A percentile compares a stretch with the other conserved stretches of the same genome.
Conservation (phyloP, 2,888 invertebrate genomes). For the Girardia tigrina region DNA sequence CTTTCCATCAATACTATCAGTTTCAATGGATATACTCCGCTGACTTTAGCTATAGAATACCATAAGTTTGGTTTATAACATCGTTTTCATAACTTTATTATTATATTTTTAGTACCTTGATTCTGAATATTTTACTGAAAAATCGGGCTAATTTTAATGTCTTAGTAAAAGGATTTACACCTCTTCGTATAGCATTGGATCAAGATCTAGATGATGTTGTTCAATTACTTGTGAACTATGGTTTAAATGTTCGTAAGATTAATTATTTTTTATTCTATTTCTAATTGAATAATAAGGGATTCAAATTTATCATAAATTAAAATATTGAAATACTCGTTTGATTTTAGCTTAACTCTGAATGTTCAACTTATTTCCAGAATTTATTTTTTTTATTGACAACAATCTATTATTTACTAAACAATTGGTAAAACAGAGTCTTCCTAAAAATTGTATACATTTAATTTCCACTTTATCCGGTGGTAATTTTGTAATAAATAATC, state of each 20-base stretch:
- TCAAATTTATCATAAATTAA: too few species aligned
- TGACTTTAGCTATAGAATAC: not conserved
- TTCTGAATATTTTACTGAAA: not conserved
- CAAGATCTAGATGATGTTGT: slow-evolving; percentile 5
- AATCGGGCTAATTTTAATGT: not conserved
- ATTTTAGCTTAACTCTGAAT: too few species aligned
- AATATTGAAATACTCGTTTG: too few species aligned
- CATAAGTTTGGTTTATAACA: not conserved
- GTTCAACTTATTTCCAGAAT: too few species aligned
- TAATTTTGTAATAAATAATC: too few species aligned
- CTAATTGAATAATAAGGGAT: too few species aligned
- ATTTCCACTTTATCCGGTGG: too few species aligned
- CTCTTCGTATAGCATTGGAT: not conserved
- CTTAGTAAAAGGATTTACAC: not conserved
- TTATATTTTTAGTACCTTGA: not conserved
- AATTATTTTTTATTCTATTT: not conserved
- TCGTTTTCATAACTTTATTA: not conserved
- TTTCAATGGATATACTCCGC: not conserved
- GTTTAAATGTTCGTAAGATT: not conserved
- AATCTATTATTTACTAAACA: too few species aligned
- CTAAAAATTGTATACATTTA: too few species aligned
- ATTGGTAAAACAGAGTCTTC: too few species aligned
- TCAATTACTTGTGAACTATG: slow-evolving; percentile 3
- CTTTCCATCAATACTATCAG: not conserved
- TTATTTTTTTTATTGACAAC: too few species aligned